Evolutionary conservation across 2,113 vertebrate species (phyloP).

Genomic region (Mesembrinibis cayennensis): DNA sequence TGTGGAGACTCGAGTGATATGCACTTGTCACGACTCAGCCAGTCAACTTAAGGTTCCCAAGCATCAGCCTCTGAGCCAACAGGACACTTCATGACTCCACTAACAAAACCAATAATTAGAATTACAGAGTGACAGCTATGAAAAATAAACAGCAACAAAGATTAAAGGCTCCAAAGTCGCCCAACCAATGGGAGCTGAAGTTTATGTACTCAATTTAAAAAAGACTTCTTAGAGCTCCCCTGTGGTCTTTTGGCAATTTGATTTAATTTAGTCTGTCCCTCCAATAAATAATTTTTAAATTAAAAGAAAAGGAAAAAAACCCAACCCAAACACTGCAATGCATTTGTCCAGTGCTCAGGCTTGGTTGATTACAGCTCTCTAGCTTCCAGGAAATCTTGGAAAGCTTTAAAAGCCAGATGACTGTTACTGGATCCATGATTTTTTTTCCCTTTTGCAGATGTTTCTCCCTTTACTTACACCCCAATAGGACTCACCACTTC

Average conservation of each 20-base stretch:
- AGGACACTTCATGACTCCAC: constrained; percentile 36
- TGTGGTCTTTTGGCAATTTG: constrained; percentile 36
- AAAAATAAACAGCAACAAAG: constrained; percentile 67
- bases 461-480: neutral
- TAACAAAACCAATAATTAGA: constrained; percentile 53
- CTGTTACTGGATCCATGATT: neutral
- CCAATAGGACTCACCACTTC: neutral
- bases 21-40: constrained; percentile 18
- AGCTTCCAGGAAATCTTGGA: constrained; percentile 15
- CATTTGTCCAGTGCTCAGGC: neutral
- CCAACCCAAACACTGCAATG: neutral
- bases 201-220: constrained; percentile 33
- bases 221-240: constrained; percentile 18
- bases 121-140: constrained; percentile 52
- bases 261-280: constrained; percentile 58
- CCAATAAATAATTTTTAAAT: constrained; percentile 62
- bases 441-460: neutral
- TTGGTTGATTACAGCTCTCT: neutral
- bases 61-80: constrained; percentile 10
- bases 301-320: neutral
- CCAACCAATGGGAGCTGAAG: constrained; percentile 18
- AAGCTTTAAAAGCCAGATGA: neutral
- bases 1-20: neutral
- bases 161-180: constrained; percentile 29
- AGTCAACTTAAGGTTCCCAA: constrained; percentile 41